These are phyloP conservation scores for Meriones psammophilus DNA, from an alignment of 2,797 vertebrate species.

Conservation along the genomic window DNA sequence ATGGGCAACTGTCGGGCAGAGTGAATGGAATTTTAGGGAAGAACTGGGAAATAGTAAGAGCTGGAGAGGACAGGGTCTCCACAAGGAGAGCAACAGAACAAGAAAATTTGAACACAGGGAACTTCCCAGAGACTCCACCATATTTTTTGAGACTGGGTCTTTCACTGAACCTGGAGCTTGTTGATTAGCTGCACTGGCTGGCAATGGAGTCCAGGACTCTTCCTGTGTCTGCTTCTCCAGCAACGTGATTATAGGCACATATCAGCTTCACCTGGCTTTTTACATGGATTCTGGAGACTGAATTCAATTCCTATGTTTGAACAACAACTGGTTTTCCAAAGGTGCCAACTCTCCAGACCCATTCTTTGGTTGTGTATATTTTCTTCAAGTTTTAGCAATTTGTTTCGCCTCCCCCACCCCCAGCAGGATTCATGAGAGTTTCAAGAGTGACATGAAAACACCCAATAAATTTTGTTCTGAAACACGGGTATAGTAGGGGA, in stretches of 20 bases:
- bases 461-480: not conserved
- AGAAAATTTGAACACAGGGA: no score
- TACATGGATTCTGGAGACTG: not conserved
- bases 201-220: not conserved
- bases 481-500: not conserved
- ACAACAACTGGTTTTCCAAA: not conserved
- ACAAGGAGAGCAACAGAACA: no score
- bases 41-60: no score
- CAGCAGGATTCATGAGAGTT: conserved; percentile 5
- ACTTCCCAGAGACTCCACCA: no score
- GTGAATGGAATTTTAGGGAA: no score
- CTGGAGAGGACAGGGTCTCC: no score
- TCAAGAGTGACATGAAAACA: not conserved
- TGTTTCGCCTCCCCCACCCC: not conserved
- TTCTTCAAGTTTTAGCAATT: not conserved
- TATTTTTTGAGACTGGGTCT: not conserved
- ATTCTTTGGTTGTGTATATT: not conserved
- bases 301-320: not conserved
- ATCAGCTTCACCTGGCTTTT: not conserved
- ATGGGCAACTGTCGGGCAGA: no score
- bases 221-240: not conserved
- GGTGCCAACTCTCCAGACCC: not conserved
- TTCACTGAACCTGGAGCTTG: not conserved
- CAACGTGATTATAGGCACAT: not conserved
- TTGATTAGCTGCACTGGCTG: not conserved